Percentiles rank a stretch among this genome's conserved stretches.
Evolutionary conservation across 2,113 vertebrate genomes (phyloP).

Genomic region (Benitochromis conjunctus): DNA sequence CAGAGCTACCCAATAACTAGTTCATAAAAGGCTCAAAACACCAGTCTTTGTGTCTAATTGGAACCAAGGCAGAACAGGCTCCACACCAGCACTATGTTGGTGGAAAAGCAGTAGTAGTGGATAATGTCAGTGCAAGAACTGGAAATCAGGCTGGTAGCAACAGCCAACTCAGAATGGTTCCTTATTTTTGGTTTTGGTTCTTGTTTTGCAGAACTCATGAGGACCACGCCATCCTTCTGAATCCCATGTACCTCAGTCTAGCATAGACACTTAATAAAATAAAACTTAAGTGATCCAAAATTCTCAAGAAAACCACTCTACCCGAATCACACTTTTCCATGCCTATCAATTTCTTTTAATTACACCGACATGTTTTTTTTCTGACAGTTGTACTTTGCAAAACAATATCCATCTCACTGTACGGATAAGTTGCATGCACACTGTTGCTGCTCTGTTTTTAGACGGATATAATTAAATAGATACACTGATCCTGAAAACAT

Average conservation of each 20-base stretch:
- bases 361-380: neutral
- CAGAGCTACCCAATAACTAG: neutral
- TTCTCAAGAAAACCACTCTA: neutral
- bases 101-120: neutral
- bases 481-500: neutral
- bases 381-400: neutral
- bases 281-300: neutral
- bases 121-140: neutral
- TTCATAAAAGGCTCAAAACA: neutral
- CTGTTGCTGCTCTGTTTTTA: neutral
- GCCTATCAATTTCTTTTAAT: neutral
- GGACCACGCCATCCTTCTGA: neutral
- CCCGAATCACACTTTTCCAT: neutral
- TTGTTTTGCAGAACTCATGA: neutral
- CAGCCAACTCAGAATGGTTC: neutral
- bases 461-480: neutral
- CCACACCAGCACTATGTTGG: neutral
- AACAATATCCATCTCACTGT: neutral
- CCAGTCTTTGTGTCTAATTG: neutral
- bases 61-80: neutral
- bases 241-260: neutral
- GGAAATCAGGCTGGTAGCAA: neutral
- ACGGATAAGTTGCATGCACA: neutral
- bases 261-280: neutral
- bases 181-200: neutral